Evolutionary conservation across 2,888 invertebrate genomes (phyloP).

Genomic region (Lottia scabra): DNA sequence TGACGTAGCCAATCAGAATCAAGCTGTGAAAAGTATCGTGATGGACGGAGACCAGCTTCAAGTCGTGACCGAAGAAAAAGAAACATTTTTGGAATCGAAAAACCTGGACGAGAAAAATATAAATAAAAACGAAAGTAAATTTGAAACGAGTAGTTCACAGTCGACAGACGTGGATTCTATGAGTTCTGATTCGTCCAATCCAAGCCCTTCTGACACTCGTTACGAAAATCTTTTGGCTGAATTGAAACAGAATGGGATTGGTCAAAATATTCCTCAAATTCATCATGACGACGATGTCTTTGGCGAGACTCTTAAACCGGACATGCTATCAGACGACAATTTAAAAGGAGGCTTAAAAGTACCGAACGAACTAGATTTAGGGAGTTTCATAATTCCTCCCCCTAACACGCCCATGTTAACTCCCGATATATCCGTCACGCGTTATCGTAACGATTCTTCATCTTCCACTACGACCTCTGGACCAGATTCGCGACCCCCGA

Average conservation of each 20-base stretch:
- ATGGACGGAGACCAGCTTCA: conserved; percentile 69
- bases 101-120: conserved; percentile 40
- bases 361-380: conserved; percentile 22
- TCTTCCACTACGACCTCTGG: conserved; percentile 67
- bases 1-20: conserved; percentile 46
- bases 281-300: neutral
- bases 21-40: conserved; percentile 64
- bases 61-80: conserved; percentile 62
- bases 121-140: conserved; percentile 50
- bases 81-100: conserved; percentile 30
- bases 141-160: conserved; percentile 50
- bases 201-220: conserved; percentile 46
- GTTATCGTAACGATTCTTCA: conserved; percentile 49
- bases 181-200: conserved; percentile 54
- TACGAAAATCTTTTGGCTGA: conserved; percentile 44
- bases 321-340: neutral
- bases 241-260: conserved; percentile 21
- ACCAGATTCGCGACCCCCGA: conserved; percentile 66
- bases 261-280: conserved; percentile 1
- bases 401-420: conserved; percentile 43
- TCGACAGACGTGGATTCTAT: conserved; percentile 52
- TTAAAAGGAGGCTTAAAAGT: neutral
- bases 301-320: neutral
- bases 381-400: conserved; percentile 25
- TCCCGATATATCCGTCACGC: conserved; percentile 61